Evolutionary conservation across 1,140 invertebrate species (phyloP), one percentile per base, ranked within the genome.

Genomic region (Euglossa dilemma): DNA sequence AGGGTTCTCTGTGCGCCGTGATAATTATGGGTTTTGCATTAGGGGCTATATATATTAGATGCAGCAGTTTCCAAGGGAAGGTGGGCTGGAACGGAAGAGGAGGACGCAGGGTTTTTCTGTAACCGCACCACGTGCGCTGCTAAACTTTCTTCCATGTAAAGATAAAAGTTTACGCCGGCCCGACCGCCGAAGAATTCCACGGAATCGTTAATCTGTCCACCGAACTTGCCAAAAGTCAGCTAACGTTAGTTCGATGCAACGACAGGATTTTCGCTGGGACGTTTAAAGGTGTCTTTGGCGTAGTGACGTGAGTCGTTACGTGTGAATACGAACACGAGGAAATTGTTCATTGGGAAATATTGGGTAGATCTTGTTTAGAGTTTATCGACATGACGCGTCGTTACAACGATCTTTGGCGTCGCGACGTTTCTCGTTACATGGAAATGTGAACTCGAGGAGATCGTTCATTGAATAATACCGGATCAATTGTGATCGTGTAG

Each of bases 11-110:
- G 78, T 64, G 66, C 71, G 36, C 25, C 50, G 83, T 66, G 78
- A 87, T 88, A 88, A 88, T 88, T 88, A 88, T 88, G 83, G 86
- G 83, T 85, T 85, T 85, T 88, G 74, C 87, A 79, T 87, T 85
- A 75, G 79, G 84, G 78, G 9, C 66, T 25, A 70, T 71, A 81
- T 84, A 67, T 77, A 85, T 80, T 70, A 75, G 64, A 70, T 82
- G 54, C 83, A 57, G 63, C 54, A 63, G 61, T 23, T 64, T 50
- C 56, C 23, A n/a, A 12, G 0, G 11, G n/a, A 6, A 8, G 14
- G 16, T 16, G 23, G 45, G 16, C 12, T 36, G 20, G 6, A 36
- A 23, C 12, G 20, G 25, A 23, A 6, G 23, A 5, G 12, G 14
- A 0, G 14, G 56, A 20, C 25, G 23, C 11, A 16, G 50, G 36